Base-by-base conservation (phyloP, 2,888 invertebrate genomes). In the Acronicta aceris region DNA sequence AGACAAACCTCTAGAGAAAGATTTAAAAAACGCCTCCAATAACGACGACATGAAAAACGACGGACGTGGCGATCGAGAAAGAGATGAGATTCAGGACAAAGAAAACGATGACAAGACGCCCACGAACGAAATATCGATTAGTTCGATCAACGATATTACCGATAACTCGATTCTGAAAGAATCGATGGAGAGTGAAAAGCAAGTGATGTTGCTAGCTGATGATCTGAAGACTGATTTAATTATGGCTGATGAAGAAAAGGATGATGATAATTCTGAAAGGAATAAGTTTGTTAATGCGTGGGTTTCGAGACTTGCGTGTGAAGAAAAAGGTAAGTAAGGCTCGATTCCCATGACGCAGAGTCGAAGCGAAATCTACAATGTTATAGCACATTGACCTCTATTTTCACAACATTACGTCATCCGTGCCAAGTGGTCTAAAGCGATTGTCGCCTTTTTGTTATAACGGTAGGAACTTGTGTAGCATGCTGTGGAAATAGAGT, bases 251-350 rank as follows among this genome's bases (percentile, higher is more conserved):
- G 95, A 95, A 67, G 95, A 95, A 72, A 95, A 95, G 70, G 94
- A 94, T 75, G 93, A 95, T 66, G 95, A 95, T 79, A 94, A 90
- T 76, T 95, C 95, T 6, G 95, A 95, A 62, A 88, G 95, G 62
- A 93, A 95, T 83, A 94, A 94, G 73, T 95, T 94, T 80, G 94
- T 94, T 30, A 94, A 94, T 77, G 89, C 92, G 59, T 94, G 94
- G 94, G 94, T 94, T 50, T 86, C 94, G 12, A 91, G 84, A 65
- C 85, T 93, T 27, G 92, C 91, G 15, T 93, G 93, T 82, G 91
- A 94, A 56, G 92, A 94, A 73, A 93, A 92, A 92, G 94, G 94
- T 94, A 27, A 7, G 2, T n/a, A n/a, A 30, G 30, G 30, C 30
- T 30, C 7, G 30, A 30, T 10, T 7, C 30, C 30, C 10, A 1